A percentile compares a stretch with the other conserved stretches of the same genome.
These are phyloP conservation scores for Myodes glareolus DNA, from an alignment of 2,113 vertebrate species.

Conservation along the genomic window DNA sequence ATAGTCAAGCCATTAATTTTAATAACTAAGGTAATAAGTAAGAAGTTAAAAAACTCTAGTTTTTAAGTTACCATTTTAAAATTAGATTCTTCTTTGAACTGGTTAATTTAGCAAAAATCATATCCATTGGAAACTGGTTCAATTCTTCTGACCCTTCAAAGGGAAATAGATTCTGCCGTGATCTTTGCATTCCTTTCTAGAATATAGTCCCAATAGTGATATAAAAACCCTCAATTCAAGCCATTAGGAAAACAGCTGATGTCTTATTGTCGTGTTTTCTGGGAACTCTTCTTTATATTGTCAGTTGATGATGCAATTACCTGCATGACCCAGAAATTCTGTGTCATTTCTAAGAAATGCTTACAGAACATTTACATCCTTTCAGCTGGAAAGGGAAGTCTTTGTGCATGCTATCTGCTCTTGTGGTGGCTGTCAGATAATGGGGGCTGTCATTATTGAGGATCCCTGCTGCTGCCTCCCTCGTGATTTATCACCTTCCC, in stretches of 20 bases:
- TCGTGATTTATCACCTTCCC: conserved; percentile 83
- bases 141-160: conserved; percentile 13
- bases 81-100: neutral
- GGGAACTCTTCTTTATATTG: neutral
- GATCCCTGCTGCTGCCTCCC: conserved; percentile 78
- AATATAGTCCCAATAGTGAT: neutral
- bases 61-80: neutral
- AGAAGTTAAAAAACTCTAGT: neutral
- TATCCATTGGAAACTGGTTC: neutral
- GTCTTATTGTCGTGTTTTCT: neutral
- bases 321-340: conserved; percentile 49
- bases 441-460: conserved; percentile 82
- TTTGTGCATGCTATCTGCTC: conserved; percentile 65
- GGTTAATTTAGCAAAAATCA: neutral
- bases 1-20: neutral
- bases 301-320: neutral
- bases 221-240: conserved; percentile 11
- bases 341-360: conserved; percentile 64
- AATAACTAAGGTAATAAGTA: neutral
- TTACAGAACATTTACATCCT: conserved; percentile 48
- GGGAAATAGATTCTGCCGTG: neutral
- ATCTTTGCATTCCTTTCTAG: conserved; percentile 6
- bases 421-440: conserved; percentile 62
- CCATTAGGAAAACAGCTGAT: neutral
- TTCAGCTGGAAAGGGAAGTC: conserved; percentile 33